Percentiles rank a stretch among this genome's conserved stretches.
Evolutionary conservation across 2,797 vertebrate species (phyloP).

Genomic region (Carapus acus): DNA sequence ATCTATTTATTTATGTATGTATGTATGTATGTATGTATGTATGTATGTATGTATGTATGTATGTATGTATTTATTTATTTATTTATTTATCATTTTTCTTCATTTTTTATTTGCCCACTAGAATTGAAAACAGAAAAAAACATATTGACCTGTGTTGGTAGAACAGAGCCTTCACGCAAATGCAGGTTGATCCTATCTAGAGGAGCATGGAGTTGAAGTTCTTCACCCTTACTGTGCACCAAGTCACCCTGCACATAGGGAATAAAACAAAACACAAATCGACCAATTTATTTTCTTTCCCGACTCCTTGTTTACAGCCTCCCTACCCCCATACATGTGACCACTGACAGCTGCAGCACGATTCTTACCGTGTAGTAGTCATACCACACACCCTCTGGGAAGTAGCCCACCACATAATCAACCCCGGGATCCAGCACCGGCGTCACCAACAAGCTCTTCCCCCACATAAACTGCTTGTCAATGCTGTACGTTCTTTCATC

Average conservation of each 20-base stretch:
- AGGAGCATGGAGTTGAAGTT: slow-evolving; percentile 71
- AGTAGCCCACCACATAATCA: slow-evolving; percentile 72
- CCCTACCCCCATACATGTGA: not conserved
- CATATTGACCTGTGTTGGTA: slow-evolving; percentile 77
- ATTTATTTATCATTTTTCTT: too few species aligned
- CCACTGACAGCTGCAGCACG: not conserved
- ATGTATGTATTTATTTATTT: too few species aligned
- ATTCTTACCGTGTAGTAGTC: slow-evolving; percentile 82
- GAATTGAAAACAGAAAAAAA: not conserved
- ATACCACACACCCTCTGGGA: slow-evolving; percentile 81
- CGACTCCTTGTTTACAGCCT: fast-evolving
- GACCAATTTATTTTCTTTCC: not conserved
- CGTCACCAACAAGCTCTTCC: slow-evolving; percentile 78
- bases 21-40: slow-evolving; percentile 3
- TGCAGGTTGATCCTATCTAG: slow-evolving; percentile 85
- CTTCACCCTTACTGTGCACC: slow-evolving; percentile 74
- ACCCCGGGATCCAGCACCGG: slow-evolving; percentile 77
- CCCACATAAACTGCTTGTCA: slow-evolving; percentile 86
- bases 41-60: too few species aligned
- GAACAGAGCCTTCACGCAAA: slow-evolving; percentile 75
- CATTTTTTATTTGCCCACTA: too few species aligned
- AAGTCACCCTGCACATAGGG: slow-evolving; percentile 67
- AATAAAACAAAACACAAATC: not conserved
- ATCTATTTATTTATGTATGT: too few species aligned
- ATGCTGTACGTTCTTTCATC: slow-evolving; percentile 73